Conservation (phyloP, 2,888 invertebrate genomes). For the Microctonus aethiopoides region DNA sequence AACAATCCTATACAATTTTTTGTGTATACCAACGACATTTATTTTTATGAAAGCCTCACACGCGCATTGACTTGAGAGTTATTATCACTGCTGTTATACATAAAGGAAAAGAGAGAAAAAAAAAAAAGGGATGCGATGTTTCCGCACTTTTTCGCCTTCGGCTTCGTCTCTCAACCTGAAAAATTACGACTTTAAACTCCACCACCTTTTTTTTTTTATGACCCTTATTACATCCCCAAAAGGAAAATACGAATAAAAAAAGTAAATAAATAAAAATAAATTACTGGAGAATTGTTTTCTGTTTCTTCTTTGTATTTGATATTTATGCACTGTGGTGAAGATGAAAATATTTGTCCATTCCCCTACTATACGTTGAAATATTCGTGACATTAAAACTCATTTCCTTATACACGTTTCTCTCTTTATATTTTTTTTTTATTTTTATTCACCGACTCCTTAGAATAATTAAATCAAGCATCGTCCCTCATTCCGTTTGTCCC, state of each 20-base stretch:
- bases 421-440: neutral
- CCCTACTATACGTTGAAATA: slow-evolving; percentile 17
- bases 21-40: slow-evolving; percentile 41
- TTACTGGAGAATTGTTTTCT: neutral
- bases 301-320: neutral
- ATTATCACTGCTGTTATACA: slow-evolving; percentile 28
- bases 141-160: neutral
- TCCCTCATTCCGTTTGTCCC: slow-evolving; percentile 5
- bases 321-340: slow-evolving; percentile 1
- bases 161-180: slow-evolving; percentile 31
- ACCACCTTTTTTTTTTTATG: slow-evolving; percentile 17
- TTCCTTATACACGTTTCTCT: slow-evolving; percentile 27
- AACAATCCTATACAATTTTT: slow-evolving; percentile 39
- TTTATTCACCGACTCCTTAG: neutral
- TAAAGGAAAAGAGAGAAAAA: neutral
- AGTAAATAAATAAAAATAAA: slow-evolving; percentile 8
- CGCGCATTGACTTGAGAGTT: slow-evolving; percentile 27
- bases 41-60: slow-evolving; percentile 34
- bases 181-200: slow-evolving; percentile 39
- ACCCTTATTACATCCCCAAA: slow-evolving; percentile 1
- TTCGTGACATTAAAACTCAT: slow-evolving; percentile 36
- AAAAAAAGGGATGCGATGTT: neutral
- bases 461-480: slow-evolving; percentile 32
- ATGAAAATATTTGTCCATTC: slow-evolving; percentile 13
- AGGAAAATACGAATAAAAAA: slow-evolving; percentile 1